Evolutionary conservation across 2,888 invertebrate species (phyloP), one percentile per base, ranked within the genome.

Genomic region (Tipula helvola): DNA sequence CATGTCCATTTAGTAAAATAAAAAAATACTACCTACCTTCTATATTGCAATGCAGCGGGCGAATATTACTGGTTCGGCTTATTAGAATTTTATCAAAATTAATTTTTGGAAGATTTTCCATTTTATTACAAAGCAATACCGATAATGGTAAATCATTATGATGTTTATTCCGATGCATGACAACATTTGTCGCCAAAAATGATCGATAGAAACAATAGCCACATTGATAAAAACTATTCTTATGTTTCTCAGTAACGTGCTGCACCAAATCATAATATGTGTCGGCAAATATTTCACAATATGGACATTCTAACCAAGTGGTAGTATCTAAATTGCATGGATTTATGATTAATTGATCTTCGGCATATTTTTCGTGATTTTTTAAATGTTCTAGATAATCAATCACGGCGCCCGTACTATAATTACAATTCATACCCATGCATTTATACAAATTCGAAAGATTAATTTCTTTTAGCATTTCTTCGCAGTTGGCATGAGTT

Each of bases 131-230:
- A 3, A 84, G 41, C 36, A 84, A 16, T 41, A 84, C 39, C n/a
- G 84, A 36, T 39, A 41, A n/a, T n/a, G 12, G 85, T 71, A 16
- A 84, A 87, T 36, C 87, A 12, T 13, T 16, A 87, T 88, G 88
- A 87, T 87, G 87, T 0, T 36, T n/a, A 3, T 86, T 71, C 0
- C 87, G 13, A 87, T 88, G 88, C 8, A 83, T 42, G 2, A 86
- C 13, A 8, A 88, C 87, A 87, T 88, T 87, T 13, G n/a, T 18
- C 2, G 42, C 83, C 36, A 86, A 86, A 52, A 86, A 87, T 10
- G 94, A 94, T 86, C 96, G 92, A 90, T 95, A 96, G 89, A 95
- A 94, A 89, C 96, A 96, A 88, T 93, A 92, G 3, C 91, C 91
- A 89, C 96, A 96, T 42, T 94, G 93, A 89, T 91, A 95, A 41